Evolutionary conservation across 2,113 vertebrate species (phyloP).

Genomic region (Bos indicus): DNA sequence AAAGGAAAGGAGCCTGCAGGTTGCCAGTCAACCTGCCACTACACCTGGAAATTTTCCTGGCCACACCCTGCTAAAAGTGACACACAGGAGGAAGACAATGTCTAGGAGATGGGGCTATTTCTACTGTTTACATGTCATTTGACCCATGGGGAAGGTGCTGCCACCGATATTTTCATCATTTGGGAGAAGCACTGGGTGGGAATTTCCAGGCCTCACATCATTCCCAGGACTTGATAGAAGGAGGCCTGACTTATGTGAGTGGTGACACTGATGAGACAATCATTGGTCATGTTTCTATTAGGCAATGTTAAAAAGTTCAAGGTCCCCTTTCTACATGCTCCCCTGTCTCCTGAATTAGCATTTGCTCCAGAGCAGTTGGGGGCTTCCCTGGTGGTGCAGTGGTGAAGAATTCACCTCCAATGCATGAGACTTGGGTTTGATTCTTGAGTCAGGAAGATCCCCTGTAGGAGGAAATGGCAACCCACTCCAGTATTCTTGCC

Average conservation of each 20-base stretch:
- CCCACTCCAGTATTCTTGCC: background rate
- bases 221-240: background rate
- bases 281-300: background rate
- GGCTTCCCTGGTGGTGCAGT: background rate
- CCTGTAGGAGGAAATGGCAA: background rate
- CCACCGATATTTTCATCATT: background rate
- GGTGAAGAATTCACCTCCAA: background rate
- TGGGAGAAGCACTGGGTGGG: background rate
- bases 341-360: background rate
- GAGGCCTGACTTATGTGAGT: background rate
- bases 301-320: background rate
- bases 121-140: background rate
- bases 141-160: background rate
- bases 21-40: too few relatives aligned
- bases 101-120: background rate
- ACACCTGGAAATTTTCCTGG: background rate
- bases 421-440: background rate
- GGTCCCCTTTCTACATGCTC: background rate
- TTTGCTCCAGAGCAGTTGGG: background rate
- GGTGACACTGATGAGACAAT: background rate
- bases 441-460: background rate
- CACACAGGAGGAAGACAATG: background rate
- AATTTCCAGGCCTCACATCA: background rate
- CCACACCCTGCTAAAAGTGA: background rate
- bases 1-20: background rate